Evolutionary conservation across 2,797 vertebrate genomes (phyloP), one percentile per base, ranked within the genome.

Genomic region (Pogoniulus pusillus): DNA sequence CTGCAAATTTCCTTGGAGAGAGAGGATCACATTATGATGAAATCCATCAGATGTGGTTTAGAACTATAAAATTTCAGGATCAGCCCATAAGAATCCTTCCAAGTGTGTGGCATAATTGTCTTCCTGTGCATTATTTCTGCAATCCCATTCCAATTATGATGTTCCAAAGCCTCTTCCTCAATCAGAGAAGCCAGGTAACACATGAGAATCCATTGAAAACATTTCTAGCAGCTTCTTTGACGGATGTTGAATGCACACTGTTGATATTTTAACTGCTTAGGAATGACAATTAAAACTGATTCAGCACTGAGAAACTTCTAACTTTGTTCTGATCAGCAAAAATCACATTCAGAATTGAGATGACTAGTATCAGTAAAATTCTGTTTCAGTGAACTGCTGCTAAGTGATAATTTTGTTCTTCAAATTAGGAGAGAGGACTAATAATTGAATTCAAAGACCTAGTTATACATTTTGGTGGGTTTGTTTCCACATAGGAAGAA

Each of bases 41-140:
- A 51, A 82, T 83, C 63, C 82, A 95, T 53, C 26, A 80, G 75
- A 97, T 97, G 54, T 97, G 91, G 29, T 97, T 97, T 62, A 97
- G 93, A 91, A 97, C 95, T 76, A 96, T 94, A 45, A 96, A 96
- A 62, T 96, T 96, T 49, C 30, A 86, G 70, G 43, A 94, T 71
- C 82, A 93, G 72, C 88, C 92, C 79, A 41, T 95, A 53, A 69
- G 86, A 54, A 62, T 96, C 64, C 80, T 96, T 85, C 88, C 93
- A 49, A 96, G 93, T 78, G 69, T 92, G 75, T 10, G 1, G 53
- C 71, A 4, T 90, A 96, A 54, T 82, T 98, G 53, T 96, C 93
- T 6, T 82, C 97, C 27, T 96, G 65, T 69, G 55, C 93, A 57
- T 84, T 97, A 91, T 82, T 97, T 96, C 78, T 97, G 97, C 34